Percentiles rank a stretch among this genome's conserved stretches.
These are phyloP conservation scores for Phanerotoma sp. DNA, from an alignment of 2,888 invertebrate genomes.

Conservation along the genomic window DNA sequence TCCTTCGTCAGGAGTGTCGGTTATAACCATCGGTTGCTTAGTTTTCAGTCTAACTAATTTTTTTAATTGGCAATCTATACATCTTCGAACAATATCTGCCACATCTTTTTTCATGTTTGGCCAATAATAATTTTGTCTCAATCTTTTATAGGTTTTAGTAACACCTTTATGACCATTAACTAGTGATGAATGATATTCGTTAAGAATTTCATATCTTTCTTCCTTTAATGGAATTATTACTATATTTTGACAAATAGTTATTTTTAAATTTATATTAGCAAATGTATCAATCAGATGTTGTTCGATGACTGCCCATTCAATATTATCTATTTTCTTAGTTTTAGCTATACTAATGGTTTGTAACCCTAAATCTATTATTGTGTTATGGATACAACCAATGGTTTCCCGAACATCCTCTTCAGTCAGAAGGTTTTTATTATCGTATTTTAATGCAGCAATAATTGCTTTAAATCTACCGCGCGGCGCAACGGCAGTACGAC, in stretches of 20 bases:
- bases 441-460: too few relatives aligned
- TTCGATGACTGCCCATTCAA: neutral
- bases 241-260: conserved; percentile 17
- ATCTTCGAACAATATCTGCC: neutral
- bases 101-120: too few relatives aligned
- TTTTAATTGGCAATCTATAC: too few relatives aligned
- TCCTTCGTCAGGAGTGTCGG: conserved; percentile 1
- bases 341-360: neutral
- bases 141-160: too few relatives aligned
- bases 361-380: neutral
- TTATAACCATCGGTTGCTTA: too few relatives aligned
- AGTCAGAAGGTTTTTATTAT: too few relatives aligned
- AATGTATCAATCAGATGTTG: neutral
- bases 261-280: neutral
- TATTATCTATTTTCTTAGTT: neutral
- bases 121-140: too few relatives aligned
- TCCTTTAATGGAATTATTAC: conserved; percentile 4
- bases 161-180: conserved; percentile 25
- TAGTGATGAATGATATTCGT: conserved; percentile 20
- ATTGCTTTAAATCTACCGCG: too few relatives aligned
- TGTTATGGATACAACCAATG: neutral
- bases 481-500: too few relatives aligned
- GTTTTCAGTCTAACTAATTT: too few relatives aligned
- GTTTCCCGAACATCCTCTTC: too few relatives aligned
- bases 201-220: too few relatives aligned